Conservation (phyloP, 64 coral and sea anemone species). For the Hydrozoanthus tunicans region DNA sequence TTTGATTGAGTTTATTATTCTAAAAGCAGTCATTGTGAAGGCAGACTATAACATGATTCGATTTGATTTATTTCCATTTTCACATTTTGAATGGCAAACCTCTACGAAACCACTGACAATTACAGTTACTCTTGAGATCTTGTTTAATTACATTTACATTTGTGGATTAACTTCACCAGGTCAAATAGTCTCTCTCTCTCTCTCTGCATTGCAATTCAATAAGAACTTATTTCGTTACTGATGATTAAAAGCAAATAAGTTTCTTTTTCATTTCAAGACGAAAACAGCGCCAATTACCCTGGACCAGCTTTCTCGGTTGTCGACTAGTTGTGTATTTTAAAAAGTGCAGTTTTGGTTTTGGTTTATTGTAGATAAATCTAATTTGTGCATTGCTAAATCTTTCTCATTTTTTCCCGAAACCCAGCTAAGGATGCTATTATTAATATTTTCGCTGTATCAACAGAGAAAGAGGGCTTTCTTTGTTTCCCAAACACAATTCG, state of each 20-base stretch:
- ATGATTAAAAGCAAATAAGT: background rate
- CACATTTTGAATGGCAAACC: constrained; percentile 32
- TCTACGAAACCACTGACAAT: background rate
- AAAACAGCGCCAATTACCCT: background rate
- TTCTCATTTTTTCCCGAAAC: background rate
- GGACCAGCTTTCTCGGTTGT: too few relatives aligned
- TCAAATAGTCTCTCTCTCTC: background rate
- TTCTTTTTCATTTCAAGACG: background rate
- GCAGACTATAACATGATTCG: constrained; percentile 7
- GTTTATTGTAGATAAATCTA: background rate
- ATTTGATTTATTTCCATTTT: constrained; percentile 52
- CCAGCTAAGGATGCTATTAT: background rate
- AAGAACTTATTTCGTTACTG: background rate
- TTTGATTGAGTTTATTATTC: constrained; percentile 51
- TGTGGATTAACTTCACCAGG: background rate
- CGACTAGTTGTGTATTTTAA: background rate
- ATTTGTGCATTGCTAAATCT: background rate
- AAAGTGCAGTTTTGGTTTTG: background rate
- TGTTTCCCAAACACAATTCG: background rate
- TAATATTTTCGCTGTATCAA: background rate
- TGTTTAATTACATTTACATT: background rate
- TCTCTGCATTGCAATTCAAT: constrained; percentile 22
- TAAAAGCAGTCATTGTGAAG: constrained; percentile 50
- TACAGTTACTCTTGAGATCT: background rate
- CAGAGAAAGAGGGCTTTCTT: background rate